These are phyloP conservation scores for Hypocryptadius cinnamomeus DNA, from an alignment of 2,113 vertebrate species.

Conservation along the genomic window DNA sequence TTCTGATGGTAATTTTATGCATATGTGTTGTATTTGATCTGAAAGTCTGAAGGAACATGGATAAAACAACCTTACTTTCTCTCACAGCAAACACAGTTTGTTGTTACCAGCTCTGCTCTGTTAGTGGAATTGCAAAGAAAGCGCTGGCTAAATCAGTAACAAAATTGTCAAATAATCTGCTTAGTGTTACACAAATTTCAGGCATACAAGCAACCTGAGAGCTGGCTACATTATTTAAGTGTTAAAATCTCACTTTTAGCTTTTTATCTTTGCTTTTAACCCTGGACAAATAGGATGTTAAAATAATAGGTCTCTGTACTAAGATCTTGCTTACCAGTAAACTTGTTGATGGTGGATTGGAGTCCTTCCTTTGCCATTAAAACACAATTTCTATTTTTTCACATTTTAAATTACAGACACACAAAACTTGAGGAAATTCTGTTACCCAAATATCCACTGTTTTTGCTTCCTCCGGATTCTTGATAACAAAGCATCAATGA, in stretches of 20 bases:
- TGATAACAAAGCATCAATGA: constrained; percentile 51
- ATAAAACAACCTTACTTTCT: not conserved
- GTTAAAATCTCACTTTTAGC: not conserved
- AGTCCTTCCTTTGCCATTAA: not conserved
- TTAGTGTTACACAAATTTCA: not conserved
- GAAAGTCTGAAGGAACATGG: not conserved
- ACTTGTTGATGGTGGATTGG: not conserved
- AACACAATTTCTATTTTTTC: constrained; percentile 3
- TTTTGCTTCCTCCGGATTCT: constrained; percentile 56
- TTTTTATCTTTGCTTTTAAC: not conserved
- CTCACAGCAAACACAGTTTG: not conserved
- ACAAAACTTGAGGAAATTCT: constrained; percentile 46
- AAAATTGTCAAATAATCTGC: not conserved
- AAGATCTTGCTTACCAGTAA: not conserved
- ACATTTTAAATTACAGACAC: not conserved
- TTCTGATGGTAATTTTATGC: not conserved
- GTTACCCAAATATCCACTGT: constrained; percentile 41
- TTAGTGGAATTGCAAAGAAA: not conserved
- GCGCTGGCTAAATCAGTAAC: not conserved
- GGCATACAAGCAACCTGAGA: not conserved
- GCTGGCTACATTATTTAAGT: not conserved
- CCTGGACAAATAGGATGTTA: not conserved
- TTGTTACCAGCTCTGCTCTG: not conserved
- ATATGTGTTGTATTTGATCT: not conserved
- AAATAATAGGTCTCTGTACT: not conserved